Conservation (phyloP, 2,797 vertebrate species). For the Lemur catta region DNA sequence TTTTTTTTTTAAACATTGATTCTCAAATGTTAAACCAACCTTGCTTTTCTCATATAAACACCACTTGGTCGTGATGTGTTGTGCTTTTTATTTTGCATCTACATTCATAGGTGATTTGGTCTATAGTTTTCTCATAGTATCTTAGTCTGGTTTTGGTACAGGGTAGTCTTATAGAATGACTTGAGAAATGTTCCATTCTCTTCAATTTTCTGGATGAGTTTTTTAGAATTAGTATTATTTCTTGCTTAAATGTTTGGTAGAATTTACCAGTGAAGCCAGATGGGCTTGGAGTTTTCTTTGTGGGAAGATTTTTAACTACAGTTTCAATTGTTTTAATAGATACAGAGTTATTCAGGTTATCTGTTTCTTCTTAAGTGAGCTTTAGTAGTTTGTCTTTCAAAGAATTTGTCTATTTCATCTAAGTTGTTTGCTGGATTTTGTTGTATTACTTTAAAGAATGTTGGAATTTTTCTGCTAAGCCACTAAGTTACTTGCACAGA, state of each 20-base stretch:
- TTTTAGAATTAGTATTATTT: conserved; percentile 10
- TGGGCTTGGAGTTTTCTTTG: neutral
- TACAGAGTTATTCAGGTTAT: neutral
- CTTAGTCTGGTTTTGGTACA: neutral
- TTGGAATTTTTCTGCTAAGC: neutral
- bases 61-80: neutral
- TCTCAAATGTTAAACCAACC: neutral
- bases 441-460: conserved; percentile 13
- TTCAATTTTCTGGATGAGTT: neutral
- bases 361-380: neutral
- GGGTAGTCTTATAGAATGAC: neutral
- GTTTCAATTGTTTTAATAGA: neutral
- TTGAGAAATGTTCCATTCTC: neutral
- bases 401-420: neutral
- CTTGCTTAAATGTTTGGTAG: neutral
- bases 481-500: neutral
- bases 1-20: neutral
- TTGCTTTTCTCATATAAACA: neutral
- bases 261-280: neutral
- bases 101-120: neutral
- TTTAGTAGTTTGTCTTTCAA: neutral
- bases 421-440: conserved; percentile 4
- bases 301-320: neutral
- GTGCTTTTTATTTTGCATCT: neutral
- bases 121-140: neutral